Evolutionary conservation across 2,888 invertebrate species (phyloP).

Genomic region (Liopterus haemorrhoidalis): DNA sequence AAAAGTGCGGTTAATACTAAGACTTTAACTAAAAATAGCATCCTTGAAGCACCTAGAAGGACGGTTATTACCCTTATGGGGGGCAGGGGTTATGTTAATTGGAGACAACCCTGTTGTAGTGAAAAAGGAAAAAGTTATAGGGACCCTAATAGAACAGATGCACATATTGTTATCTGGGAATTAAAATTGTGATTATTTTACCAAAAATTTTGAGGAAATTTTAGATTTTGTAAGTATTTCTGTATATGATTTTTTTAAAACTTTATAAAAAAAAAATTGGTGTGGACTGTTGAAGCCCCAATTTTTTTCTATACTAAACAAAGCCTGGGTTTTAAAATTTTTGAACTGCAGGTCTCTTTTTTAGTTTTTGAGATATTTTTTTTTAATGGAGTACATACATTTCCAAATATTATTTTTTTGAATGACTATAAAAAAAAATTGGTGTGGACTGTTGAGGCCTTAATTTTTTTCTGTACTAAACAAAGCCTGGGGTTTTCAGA

Average conservation of each 20-base stretch:
- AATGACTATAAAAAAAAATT: no score
- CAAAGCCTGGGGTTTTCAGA: neutral
- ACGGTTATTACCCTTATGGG: slow-evolving; percentile 83
- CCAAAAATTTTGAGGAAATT: slow-evolving; percentile 11
- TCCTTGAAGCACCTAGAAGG: slow-evolving; percentile 52
- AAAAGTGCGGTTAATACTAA: slow-evolving; percentile 28
- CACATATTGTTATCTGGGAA: slow-evolving; percentile 88
- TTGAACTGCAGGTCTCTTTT: neutral
- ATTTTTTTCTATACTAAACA: slow-evolving; percentile 6
- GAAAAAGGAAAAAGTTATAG: slow-evolving; percentile 50
- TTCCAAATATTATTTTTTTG: no score
- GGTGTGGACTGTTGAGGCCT: slow-evolving; percentile 8
- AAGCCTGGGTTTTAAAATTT: neutral
- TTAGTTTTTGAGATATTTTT: neutral
- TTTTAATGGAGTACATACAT: no score
- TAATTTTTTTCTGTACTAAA: slow-evolving; percentile 8
- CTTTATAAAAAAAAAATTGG: no score
- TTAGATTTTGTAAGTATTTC: no score
- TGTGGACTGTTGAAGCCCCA: slow-evolving; percentile 11
- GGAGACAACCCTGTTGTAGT: slow-evolving; percentile 66
- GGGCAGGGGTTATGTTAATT: slow-evolving; percentile 81
- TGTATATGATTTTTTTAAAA: no score
- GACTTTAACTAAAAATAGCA: slow-evolving; percentile 33
- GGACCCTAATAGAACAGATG: slow-evolving; percentile 75
- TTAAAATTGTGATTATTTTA: slow-evolving; percentile 74